Evolutionary conservation across 2,797 vertebrate species (phyloP), one percentile per base, ranked within the genome.

Genomic region (Manis crassicaudata): DNA sequence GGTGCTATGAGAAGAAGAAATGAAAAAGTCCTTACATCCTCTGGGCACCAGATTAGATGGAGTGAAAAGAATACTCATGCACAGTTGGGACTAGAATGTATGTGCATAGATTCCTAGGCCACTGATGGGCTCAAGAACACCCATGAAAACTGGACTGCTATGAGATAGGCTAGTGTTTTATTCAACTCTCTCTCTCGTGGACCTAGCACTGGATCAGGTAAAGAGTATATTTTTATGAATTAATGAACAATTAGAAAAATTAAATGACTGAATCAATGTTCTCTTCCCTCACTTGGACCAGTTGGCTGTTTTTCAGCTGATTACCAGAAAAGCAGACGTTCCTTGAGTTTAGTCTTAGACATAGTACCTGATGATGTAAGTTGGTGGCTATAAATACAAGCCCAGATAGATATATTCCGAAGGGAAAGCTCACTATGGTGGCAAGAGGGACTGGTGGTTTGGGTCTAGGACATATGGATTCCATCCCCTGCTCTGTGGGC

Each of bases 61-160:
- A 52, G 43, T 65, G 63, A 88, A 65, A 11, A 54, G 46, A 85
- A 11, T 68, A 46, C 56, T 97, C 84, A 65, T 16, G 62, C 67
- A 20, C 0, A 46, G 21, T 0, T 35, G 43, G 60, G 58, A 54
- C n/a, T 6, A 29, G 46, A 83, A 83, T 1, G 1, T 7, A 7
- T 3, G 18, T 14, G 35, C 16, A 14, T 9, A 35, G 67, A 54
- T 62, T 46, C n/a, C n/a, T 3, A 7, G n/a, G 91, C 75, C 46
- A 46, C 46, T 7, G 27, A 27, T 2, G 2, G 50, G 7, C 18
- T 84, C 70, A 20, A 35, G 46, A 76, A 54, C 3, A 7, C 32
- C 13, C 0, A 0, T 11, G 18, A 18, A 50, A 32, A 7, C 20
- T 7, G 3, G 23, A 14, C 58, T 6, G 20, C 46, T 52, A 17